Conservation (phyloP, 2,888 invertebrate genomes). For the Rhorus exstirpatorius region DNA sequence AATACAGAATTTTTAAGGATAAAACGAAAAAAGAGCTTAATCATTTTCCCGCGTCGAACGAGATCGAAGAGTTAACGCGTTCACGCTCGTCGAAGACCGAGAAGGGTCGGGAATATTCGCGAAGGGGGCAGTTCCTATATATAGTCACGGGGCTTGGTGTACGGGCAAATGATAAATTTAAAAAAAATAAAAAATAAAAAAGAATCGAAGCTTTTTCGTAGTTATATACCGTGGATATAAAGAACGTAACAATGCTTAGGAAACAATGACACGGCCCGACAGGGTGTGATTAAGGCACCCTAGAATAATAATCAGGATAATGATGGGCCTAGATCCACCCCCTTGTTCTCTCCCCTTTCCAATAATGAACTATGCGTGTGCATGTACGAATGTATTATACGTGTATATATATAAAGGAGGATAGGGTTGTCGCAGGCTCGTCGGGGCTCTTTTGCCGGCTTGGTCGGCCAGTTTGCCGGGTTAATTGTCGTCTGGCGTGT, state of each 20-base stretch:
- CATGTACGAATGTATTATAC: slow-evolving; percentile 50
- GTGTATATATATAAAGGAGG: slow-evolving; percentile 35
- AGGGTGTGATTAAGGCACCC: slow-evolving; percentile 83
- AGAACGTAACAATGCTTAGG: slow-evolving; percentile 77
- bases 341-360: slow-evolving; percentile 63
- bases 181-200: too few relatives aligned
- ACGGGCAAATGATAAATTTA: too few relatives aligned
- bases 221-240: slow-evolving; percentile 17
- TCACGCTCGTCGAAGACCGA: not conserved
- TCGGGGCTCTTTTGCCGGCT: slow-evolving; percentile 58
- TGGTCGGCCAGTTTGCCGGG: slow-evolving; percentile 79
- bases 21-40: slow-evolving; percentile 16
- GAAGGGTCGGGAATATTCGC: slow-evolving; percentile 2
- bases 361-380: slow-evolving; percentile 54
- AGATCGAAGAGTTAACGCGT: slow-evolving; percentile 5
- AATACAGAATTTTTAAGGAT: slow-evolving; percentile 1
- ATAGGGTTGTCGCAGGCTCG: slow-evolving; percentile 57
- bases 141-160: not conserved
- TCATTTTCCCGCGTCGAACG: slow-evolving; percentile 40
- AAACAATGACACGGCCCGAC: slow-evolving; percentile 82
- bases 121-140: not conserved
- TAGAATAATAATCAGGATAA: slow-evolving; percentile 84
- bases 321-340: slow-evolving; percentile 83
- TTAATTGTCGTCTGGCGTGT: slow-evolving; percentile 85
- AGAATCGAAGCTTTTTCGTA: slow-evolving; percentile 33